These are phyloP conservation scores for Pomatostomus ruficeps DNA, from an alignment of 2,113 vertebrate species.

Conservation along the genomic window DNA sequence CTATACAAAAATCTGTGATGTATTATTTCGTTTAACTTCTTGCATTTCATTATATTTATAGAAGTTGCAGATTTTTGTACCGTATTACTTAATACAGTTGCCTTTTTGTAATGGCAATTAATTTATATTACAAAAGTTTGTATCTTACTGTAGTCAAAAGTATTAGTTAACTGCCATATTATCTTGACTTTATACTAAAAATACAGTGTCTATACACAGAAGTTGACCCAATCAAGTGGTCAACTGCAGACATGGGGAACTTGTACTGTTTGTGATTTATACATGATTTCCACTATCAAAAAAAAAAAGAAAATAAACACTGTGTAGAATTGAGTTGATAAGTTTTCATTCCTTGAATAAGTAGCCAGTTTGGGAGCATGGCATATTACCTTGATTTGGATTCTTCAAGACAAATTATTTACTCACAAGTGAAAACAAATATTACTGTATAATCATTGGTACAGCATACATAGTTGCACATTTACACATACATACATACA, in stretches of 20 bases:
- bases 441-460: background rate
- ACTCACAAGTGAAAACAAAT: background rate
- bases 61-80: slow-evolving; percentile 78
- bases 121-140: slow-evolving; percentile 78
- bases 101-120: slow-evolving; percentile 80
- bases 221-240: slow-evolving; percentile 54
- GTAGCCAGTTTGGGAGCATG: background rate
- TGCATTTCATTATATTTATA: slow-evolving; percentile 78
- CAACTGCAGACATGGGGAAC: slow-evolving; percentile 56
- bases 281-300: slow-evolving; percentile 70
- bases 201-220: slow-evolving; percentile 56
- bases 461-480: background rate
- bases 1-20: slow-evolving; percentile 68
- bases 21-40: slow-evolving; percentile 71
- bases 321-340: slow-evolving; percentile 50
- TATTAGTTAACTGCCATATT: slow-evolving; percentile 68
- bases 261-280: slow-evolving; percentile 69
- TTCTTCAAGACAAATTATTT: slow-evolving; percentile 15
- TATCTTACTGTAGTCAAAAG: slow-evolving; percentile 70
- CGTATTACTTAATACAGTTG: slow-evolving; percentile 73
- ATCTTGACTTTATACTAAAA: slow-evolving; percentile 76
- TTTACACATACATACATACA: background rate
- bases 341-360: slow-evolving; percentile 50
- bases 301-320: slow-evolving; percentile 70
- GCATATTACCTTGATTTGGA: background rate